phyloP scores from a whole-genome alignment of 2,797 vertebrate species.

The Pteropus rufus region DNA sequence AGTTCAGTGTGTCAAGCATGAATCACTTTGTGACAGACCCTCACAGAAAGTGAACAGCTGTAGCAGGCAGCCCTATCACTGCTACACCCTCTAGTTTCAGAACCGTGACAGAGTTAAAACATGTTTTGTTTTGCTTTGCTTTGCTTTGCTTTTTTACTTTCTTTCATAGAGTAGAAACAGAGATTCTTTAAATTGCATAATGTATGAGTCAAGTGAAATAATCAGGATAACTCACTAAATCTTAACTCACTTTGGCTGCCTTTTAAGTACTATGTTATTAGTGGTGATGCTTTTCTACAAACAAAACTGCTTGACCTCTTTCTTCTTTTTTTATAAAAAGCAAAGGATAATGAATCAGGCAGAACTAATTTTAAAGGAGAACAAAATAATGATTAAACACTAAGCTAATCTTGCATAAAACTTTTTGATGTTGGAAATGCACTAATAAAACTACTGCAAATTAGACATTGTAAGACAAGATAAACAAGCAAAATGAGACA shows the following conservation, averaged over 20 bases:
- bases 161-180: background rate
- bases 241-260: background rate
- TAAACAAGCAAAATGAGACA: slow-evolving; percentile 7
- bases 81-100: background rate
- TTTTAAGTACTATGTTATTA: background rate
- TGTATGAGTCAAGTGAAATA: background rate
- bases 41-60: background rate
- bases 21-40: background rate
- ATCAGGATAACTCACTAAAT: background rate
- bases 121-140: background rate
- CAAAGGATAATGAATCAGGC: slow-evolving; percentile 45
- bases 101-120: background rate
- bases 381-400: slow-evolving; percentile 50
- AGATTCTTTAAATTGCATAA: background rate
- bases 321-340: slow-evolving; percentile 33
- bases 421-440: slow-evolving; percentile 50
- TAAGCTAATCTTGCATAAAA: slow-evolving; percentile 44
- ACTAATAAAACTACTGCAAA: slow-evolving; percentile 31
- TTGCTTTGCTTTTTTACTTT: background rate
- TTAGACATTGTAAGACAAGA: slow-evolving; percentile 10
- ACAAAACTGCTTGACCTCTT: slow-evolving; percentile 53
- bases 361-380: slow-evolving; percentile 55
- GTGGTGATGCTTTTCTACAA: background rate
- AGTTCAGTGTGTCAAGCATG: background rate
- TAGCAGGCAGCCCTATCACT: background rate